Percentiles rank a stretch among this genome's conserved stretches.
phyloP scores from a whole-genome alignment of 2,888 invertebrate species.

The Blomia tropicalis region DNA sequence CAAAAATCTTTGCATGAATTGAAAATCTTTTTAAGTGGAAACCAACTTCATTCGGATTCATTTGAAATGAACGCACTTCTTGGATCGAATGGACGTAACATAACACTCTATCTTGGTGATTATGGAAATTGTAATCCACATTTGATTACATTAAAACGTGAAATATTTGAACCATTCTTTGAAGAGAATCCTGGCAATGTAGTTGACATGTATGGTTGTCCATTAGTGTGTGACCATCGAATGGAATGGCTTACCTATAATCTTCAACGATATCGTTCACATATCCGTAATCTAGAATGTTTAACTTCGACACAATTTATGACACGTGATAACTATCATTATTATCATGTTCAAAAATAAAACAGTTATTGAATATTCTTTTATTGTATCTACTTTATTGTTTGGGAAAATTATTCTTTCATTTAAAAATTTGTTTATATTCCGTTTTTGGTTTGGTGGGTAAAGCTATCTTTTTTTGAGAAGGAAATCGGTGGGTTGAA shows the following conservation, averaged over 20 bases:
- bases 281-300: background rate
- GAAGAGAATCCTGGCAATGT: conserved; percentile 11
- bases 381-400: background rate
- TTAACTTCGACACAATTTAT: background rate
- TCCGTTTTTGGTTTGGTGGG: too few species aligned
- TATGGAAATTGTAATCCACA: conserved; percentile 11
- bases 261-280: background rate
- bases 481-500: too few species aligned
- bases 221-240: conserved; percentile 15
- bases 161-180: conserved; percentile 19
- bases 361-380: background rate
- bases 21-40: conserved; percentile 13
- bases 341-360: conserved; percentile 2
- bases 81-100: conserved; percentile 18
- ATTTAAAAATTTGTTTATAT: too few species aligned
- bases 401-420: background rate
- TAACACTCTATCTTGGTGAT: conserved; percentile 17
- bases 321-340: background rate
- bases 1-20: conserved; percentile 3
- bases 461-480: too few species aligned
- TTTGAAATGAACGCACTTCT: conserved; percentile 15
- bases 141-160: background rate
- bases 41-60: conserved; percentile 10
- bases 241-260: conserved; percentile 5
- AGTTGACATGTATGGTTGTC: conserved; percentile 22